phyloP scores from a whole-genome alignment of 2,888 invertebrate species.

The Harpagoxenus sublaevis region DNA sequence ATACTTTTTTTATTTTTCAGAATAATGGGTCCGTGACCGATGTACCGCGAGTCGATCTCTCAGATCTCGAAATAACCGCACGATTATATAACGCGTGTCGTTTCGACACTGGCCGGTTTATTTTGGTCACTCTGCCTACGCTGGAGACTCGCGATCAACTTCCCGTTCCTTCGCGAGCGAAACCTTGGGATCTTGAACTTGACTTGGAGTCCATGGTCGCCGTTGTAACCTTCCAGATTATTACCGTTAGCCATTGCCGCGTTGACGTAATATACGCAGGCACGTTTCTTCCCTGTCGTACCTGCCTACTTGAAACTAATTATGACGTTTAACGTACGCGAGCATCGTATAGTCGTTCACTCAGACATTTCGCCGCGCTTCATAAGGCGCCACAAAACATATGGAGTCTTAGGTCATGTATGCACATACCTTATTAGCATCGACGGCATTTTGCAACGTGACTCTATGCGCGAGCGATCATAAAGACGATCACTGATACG shows the following conservation, averaged over 20 bases:
- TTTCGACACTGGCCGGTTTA: slow-evolving; percentile 46
- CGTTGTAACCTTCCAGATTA: slow-evolving; percentile 65
- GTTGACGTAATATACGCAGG: slow-evolving; percentile 63
- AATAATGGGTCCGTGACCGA: background rate
- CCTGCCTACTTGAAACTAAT: slow-evolving; percentile 58
- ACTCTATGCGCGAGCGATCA: background rate
- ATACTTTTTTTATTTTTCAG: background rate
- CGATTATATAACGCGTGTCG: slow-evolving; percentile 16
- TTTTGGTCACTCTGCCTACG: slow-evolving; percentile 63
- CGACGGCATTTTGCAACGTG: slow-evolving; percentile 21
- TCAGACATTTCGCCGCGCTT: slow-evolving; percentile 25
- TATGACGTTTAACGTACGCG: slow-evolving; percentile 49
- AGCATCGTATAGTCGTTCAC: slow-evolving; percentile 15
- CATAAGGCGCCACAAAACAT: slow-evolving; percentile 27
- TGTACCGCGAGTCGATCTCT: too few species aligned
- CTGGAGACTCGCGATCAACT: slow-evolving; percentile 1
- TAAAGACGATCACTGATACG: slow-evolving; percentile 7
- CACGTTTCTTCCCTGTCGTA: slow-evolving; percentile 52
- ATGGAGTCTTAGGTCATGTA: slow-evolving; percentile 35
- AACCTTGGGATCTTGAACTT: slow-evolving; percentile 71
- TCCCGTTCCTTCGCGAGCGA: slow-evolving; percentile 44
- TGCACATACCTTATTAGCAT: slow-evolving; percentile 30
- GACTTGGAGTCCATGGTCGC: slow-evolving; percentile 55
- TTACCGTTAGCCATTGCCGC: slow-evolving; percentile 72
- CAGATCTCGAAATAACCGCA: background rate